Evolutionary conservation across 2,113 vertebrate genomes (phyloP), one percentile per base, ranked within the genome.

Genomic region (Eulemur macaco): DNA sequence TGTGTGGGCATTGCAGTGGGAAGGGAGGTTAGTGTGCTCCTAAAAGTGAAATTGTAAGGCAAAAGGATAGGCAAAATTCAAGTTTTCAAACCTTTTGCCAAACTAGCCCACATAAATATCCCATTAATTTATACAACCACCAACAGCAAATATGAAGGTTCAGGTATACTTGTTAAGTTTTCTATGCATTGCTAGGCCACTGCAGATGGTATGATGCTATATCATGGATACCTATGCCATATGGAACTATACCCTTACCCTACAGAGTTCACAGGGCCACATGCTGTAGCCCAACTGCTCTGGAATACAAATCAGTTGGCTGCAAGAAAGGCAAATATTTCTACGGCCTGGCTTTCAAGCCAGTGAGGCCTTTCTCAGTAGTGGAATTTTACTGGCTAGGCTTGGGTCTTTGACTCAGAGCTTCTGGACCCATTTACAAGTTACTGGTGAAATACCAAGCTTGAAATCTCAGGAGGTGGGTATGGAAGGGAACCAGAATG

Each of bases 1-100:
- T 37, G 8, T 73, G 37, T 89, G 31, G 39, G 52, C 42, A 54
- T 63, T 89, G 27, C n/a, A 80, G 17, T 92, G 4, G 14, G 17
- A 34, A 64, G 1, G 13, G 9, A 81, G 12, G 27, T 31, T 54
- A 73, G 3, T 11, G 1, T 71, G 6, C 66, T 77, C 31, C 11
- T 60, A 88, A 45, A 80, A 68, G 52, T 73, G 37, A 88, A 89
- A 89, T 42, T 60, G 3, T 77, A 77, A 88, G 5, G 18, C 10
- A 91, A 95, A 93, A 73, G 8, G 8, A 45, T 29, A 60, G 52
- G 7, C 2, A 69, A 54, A 95, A 68, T 88, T 74, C 73, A 91
- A 31, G n/a, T 37, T 68, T 95, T 90, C 27, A 73, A 71, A 54
- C 27, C 13, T 54, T 76, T 86, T 56, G 25, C 29, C 69, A 45